A percentile compares a stretch with the other conserved stretches of the same genome.
These are phyloP conservation scores for Amblyjoppa fuscipennis DNA, from an alignment of 2,888 invertebrate species.

Conservation along the genomic window DNA sequence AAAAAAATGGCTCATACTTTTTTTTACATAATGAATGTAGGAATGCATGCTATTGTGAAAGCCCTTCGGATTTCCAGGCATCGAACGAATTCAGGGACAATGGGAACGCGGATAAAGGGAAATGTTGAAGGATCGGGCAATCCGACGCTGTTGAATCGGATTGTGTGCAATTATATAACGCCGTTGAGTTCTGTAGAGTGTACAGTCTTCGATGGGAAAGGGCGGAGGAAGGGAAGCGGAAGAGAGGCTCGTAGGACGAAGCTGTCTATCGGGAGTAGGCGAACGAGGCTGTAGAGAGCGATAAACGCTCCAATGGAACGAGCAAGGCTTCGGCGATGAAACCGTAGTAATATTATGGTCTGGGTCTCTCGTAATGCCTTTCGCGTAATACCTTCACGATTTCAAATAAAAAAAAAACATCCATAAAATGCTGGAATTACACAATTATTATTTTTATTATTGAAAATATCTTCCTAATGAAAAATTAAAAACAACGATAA, in stretches of 20 bases:
- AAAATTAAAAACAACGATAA: too few relatives aligned
- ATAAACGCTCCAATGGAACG: conserved; percentile 49
- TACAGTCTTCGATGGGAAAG: background rate
- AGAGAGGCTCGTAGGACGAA: conserved; percentile 13
- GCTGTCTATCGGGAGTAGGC: background rate
- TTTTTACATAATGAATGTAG: too few relatives aligned
- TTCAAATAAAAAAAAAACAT: background rate
- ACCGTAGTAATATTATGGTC: conserved; percentile 16
- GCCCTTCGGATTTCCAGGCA: background rate
- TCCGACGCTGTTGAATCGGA: conserved; percentile 39
- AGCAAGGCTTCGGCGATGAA: conserved; percentile 13
- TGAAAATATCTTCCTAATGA: too few relatives aligned
- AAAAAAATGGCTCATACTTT: too few relatives aligned
- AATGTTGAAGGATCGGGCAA: background rate
- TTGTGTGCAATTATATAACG: conserved; percentile 56
- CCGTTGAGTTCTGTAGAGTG: conserved; percentile 11
- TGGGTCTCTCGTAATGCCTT: background rate
- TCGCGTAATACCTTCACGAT: conserved; percentile 28
- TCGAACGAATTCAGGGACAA: conserved; percentile 23
- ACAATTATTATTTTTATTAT: too few relatives aligned
- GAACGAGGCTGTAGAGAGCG: conserved; percentile 11
- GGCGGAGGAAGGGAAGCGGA: background rate
- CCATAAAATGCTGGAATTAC: too few relatives aligned
- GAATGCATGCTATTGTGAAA: too few relatives aligned
- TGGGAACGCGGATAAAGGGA: conserved; percentile 5